phyloP scores from a whole-genome alignment of 2,797 vertebrate genomes.

The Natrix natrix region DNA sequence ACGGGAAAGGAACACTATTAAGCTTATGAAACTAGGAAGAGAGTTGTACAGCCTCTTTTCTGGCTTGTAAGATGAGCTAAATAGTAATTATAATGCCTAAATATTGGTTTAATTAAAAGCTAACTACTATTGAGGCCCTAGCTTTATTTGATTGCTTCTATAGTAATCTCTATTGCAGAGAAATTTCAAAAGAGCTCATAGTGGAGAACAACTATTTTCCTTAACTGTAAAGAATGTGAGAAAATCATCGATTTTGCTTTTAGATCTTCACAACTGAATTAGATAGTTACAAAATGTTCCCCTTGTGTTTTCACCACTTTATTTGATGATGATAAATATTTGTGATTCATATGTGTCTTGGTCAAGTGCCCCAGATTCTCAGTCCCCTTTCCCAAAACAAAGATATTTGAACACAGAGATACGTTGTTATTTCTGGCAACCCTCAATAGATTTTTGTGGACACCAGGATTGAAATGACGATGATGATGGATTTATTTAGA shows the following conservation, averaged over 20 bases:
- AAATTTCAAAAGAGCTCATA: background rate
- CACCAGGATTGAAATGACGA: background rate
- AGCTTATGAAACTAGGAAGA: background rate
- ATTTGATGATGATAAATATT: background rate
- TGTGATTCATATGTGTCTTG: background rate
- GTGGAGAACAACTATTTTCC: background rate
- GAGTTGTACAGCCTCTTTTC: background rate
- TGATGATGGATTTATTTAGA: background rate
- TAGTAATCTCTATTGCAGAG: background rate
- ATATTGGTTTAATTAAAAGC: background rate
- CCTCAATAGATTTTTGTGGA: background rate
- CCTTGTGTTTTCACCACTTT: background rate
- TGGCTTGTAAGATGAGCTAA: background rate
- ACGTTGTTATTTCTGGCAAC: background rate
- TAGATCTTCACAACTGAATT: background rate
- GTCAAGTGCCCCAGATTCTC: background rate
- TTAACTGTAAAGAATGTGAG: background rate
- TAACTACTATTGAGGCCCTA: background rate
- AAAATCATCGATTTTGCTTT: background rate
- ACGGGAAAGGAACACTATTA: background rate
- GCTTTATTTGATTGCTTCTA: background rate
- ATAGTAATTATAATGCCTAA: background rate
- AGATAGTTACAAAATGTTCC: background rate
- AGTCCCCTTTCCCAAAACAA: background rate
- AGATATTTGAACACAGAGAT: background rate